Conservation (phyloP, 2,113 vertebrate species). For the Clarias magur region DNA sequence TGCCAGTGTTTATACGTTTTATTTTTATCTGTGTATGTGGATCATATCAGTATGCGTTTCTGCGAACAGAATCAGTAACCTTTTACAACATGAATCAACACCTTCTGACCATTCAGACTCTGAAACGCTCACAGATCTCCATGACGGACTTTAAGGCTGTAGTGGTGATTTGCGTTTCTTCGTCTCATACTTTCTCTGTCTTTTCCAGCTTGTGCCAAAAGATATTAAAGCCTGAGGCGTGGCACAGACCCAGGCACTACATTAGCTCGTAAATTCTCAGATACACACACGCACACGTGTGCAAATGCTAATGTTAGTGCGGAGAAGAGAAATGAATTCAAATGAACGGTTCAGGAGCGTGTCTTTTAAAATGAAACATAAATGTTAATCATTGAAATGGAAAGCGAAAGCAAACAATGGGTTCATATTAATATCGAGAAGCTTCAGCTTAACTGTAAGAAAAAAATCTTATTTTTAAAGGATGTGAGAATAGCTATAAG, state of each 20-base stretch:
- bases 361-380: not conserved
- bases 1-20: not conserved
- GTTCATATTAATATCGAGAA: not conserved
- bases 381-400: not conserved
- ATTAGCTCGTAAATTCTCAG: not conserved
- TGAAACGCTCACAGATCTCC: not conserved
- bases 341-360: not conserved
- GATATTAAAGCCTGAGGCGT: slow-evolving; percentile 16
- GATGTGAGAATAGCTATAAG: not conserved
- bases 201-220: not conserved
- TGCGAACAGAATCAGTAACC: not conserved
- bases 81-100: not conserved
- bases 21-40: not conserved
- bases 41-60: no score
- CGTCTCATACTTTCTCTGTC: not conserved
- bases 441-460: not conserved
- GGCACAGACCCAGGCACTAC: not conserved
- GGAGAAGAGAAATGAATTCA: not conserved
- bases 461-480: not conserved
- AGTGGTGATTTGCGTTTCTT: not conserved
- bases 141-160: not conserved
- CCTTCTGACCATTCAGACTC: not conserved
- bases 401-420: not conserved
- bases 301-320: not conserved
- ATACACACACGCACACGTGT: not conserved